These are phyloP conservation scores for Anagyrus pseudococci DNA, from an alignment of 2,888 invertebrate genomes.

Conservation along the genomic window DNA sequence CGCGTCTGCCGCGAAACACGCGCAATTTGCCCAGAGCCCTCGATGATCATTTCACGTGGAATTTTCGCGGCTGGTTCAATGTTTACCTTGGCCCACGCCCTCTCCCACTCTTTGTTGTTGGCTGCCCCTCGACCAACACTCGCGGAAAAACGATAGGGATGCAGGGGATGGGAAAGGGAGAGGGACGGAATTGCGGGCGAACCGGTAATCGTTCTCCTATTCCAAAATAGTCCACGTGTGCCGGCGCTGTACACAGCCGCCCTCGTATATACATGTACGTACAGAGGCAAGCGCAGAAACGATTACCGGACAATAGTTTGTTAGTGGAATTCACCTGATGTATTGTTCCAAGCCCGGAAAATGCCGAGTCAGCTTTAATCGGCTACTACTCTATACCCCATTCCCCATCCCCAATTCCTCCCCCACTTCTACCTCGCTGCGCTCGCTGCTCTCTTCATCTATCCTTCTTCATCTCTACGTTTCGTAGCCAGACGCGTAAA, in stretches of 20 bases:
- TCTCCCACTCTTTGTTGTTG: too few relatives aligned
- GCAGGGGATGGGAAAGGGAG: neutral
- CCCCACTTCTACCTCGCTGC: slow-evolving; percentile 6
- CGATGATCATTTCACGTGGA: too few relatives aligned
- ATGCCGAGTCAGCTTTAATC: slow-evolving; percentile 56
- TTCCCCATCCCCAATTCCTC: slow-evolving; percentile 1
- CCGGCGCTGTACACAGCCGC: too few relatives aligned
- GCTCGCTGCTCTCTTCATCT: slow-evolving; percentile 15
- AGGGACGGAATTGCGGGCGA: neutral
- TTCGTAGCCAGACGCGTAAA: neutral
- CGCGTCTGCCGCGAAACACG: too few relatives aligned
- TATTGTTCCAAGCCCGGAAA: slow-evolving; percentile 52
- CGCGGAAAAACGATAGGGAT: neutral
- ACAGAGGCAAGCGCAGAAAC: slow-evolving; percentile 42
- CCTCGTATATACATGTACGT: neutral
- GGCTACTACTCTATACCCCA: slow-evolving; percentile 1
- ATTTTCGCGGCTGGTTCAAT: too few relatives aligned
- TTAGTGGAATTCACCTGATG: slow-evolving; percentile 60
- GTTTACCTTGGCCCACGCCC: too few relatives aligned
- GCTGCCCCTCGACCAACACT: too few relatives aligned
- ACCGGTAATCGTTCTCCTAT: too few relatives aligned
- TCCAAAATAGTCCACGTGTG: slow-evolving; percentile 32
- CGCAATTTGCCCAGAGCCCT: too few relatives aligned
- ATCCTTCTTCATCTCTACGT: too few relatives aligned
- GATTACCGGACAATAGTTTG: slow-evolving; percentile 62